These are phyloP conservation scores for Masticophis lateralis DNA, from an alignment of 2,797 vertebrate genomes.

Conservation along the genomic window DNA sequence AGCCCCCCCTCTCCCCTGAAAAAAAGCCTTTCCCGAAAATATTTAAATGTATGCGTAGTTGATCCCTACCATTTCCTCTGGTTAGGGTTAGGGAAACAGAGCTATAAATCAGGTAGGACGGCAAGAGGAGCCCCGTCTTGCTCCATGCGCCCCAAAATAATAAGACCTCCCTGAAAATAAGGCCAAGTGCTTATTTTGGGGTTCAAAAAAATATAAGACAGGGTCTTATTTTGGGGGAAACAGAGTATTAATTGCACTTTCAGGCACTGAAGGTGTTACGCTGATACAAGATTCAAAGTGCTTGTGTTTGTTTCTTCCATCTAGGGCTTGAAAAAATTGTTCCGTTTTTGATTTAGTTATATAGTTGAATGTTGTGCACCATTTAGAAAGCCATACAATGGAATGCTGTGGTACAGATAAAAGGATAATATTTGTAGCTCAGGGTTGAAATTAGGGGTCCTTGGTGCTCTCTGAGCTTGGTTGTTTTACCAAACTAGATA, in stretches of 20 bases:
- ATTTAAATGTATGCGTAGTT: no score
- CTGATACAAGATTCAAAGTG: not conserved
- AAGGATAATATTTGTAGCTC: not conserved
- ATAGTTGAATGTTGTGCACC: not conserved
- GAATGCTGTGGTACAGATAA: not conserved
- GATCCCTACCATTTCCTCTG: no score
- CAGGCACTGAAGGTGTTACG: not conserved
- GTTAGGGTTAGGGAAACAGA: no score
- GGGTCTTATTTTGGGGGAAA: no score
- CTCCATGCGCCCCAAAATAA: no score
- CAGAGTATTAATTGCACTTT: not conserved
- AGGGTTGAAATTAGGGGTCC: not conserved
- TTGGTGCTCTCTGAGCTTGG: not conserved
- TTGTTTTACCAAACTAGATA: not conserved
- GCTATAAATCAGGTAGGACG: no score
- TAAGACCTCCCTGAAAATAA: no score
- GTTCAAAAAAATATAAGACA: no score
- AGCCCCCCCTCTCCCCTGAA: no score
- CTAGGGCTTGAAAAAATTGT: not conserved
- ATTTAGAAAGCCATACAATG: not conserved
- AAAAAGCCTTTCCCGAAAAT: no score
- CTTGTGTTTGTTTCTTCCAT: not conserved
- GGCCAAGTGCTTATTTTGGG: no score
- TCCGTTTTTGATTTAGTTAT: not conserved
- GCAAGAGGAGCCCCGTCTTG: no score